phyloP scores from a whole-genome alignment of 2,797 vertebrate species.

The Molossus molossus region DNA sequence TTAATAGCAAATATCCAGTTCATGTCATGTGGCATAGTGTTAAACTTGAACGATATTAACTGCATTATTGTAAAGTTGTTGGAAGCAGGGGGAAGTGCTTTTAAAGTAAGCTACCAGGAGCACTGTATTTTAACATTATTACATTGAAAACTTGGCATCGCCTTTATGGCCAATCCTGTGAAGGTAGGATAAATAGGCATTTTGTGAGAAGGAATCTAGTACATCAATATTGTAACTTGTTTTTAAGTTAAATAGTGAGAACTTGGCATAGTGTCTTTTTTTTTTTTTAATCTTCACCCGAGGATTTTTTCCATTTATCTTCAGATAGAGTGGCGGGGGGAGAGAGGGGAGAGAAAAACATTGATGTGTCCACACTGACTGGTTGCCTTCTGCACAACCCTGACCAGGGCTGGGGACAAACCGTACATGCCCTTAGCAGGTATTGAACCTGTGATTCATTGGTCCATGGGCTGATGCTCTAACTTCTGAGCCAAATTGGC shows the following conservation, averaged over 20 bases:
- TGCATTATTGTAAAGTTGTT: slow-evolving; percentile 30
- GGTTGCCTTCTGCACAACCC: no score
- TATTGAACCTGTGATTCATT: no score
- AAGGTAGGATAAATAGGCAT: slow-evolving; percentile 1
- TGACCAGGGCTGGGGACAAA: no score
- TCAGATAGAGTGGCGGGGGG: no score
- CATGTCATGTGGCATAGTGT: slow-evolving; percentile 8
- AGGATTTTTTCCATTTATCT: no score
- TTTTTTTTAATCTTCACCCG: no score
- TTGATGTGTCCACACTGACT: no score
- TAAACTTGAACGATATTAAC: slow-evolving; percentile 16
- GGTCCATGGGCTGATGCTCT: no score
- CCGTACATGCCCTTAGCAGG: no score
- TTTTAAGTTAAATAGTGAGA: slow-evolving; percentile 60
- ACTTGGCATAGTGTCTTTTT: neutral
- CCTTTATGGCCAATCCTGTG: neutral
- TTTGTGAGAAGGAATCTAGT: slow-evolving; percentile 59
- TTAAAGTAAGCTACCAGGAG: slow-evolving; percentile 60
- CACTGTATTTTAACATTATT: neutral
- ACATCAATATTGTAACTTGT: slow-evolving; percentile 52
- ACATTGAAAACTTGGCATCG: slow-evolving; percentile 38
- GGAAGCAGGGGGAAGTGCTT: slow-evolving; percentile 79
- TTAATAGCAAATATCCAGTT: slow-evolving; percentile 50
- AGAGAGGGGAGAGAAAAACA: no score
- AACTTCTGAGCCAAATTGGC: no score